Base-by-base conservation (phyloP, 2,113 vertebrate genomes). In the Gymnogyps californianus region DNA sequence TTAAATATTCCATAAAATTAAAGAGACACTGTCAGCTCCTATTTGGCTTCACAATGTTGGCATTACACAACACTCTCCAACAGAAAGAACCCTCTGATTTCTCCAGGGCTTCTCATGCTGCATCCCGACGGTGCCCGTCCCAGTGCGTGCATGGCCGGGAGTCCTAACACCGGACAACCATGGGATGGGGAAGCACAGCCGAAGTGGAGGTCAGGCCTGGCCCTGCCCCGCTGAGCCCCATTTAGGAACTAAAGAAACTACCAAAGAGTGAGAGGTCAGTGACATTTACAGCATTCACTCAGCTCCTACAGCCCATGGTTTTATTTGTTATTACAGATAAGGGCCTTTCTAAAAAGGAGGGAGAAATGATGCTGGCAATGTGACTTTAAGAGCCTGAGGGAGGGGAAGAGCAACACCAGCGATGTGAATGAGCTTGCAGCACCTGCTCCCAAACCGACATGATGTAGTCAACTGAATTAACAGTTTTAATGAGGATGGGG, bases 401-500 rank as follows among this genome's bases (percentile, higher is more conserved):
- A 96, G 51, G 42, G 62, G 47, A 40, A 89, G 76, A 24, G 51
- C 51, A 10, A 58, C 0, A 11, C 94, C 86, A 90, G 64, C 44
- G 16, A 72, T 19, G 77, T 55, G 86, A 97, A 87, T 4, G 13
- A 83, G 87, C 90, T 87, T 36, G 7, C 65, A 54, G 80, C 58
- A 83, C 95, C 96, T 90, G 90, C 87, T 95, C 87, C 81, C 91
- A 92, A 83, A 61, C 40, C 14, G 3, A 58, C 2, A 0, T 12
- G 67, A 59, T 79, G 91, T 66, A 97, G 94, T 84, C 96, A 96
- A 40, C 89, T 17, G 72, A 97, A 97, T 95, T 83, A 97, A 94
- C 38, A 81, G 55, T 40, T 85, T 49, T 62, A 77, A 95, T 11
- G 3, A 95, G 93, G 92, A 87, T n/a, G 75, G 91, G 32, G 42